These are phyloP conservation scores for Epinotia demarniana DNA, from an alignment of 2,888 invertebrate species.

Conservation along the genomic window DNA sequence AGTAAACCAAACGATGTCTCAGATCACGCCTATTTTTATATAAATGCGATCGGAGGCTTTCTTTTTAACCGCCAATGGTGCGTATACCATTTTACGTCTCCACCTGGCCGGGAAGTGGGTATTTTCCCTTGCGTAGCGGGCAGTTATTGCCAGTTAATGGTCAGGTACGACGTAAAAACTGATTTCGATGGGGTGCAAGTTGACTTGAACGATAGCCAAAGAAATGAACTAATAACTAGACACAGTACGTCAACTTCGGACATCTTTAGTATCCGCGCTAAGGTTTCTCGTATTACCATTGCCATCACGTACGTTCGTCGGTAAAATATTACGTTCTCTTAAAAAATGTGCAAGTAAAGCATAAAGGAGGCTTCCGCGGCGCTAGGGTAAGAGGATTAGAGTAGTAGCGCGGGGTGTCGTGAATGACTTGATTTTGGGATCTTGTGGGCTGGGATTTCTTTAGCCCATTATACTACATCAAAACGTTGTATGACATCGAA, in stretches of 20 bases:
- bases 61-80: too few relatives aligned
- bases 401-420: conserved; percentile 58
- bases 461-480: conserved; percentile 23
- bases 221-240: conserved; percentile 27
- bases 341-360: conserved; percentile 45
- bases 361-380: conserved; percentile 66
- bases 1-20: too few relatives aligned
- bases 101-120: too few relatives aligned
- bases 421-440: conserved; percentile 48
- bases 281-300: conserved; percentile 20
- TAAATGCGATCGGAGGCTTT: too few relatives aligned
- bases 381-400: conserved; percentile 74
- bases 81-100: too few relatives aligned
- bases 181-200: not conserved
- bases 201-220: conserved; percentile 10
- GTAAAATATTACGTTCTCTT: conserved; percentile 41
- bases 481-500: conserved; percentile 26
- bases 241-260: conserved; percentile 14
- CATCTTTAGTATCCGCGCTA: conserved; percentile 31
- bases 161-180: not conserved
- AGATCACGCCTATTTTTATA: too few relatives aligned
- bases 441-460: conserved; percentile 38
- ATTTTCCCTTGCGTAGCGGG: too few relatives aligned
- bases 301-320: conserved; percentile 33
- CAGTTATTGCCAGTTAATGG: not conserved